Base-by-base conservation (phyloP, 2,797 vertebrate species). In the Argya squamiceps region DNA sequence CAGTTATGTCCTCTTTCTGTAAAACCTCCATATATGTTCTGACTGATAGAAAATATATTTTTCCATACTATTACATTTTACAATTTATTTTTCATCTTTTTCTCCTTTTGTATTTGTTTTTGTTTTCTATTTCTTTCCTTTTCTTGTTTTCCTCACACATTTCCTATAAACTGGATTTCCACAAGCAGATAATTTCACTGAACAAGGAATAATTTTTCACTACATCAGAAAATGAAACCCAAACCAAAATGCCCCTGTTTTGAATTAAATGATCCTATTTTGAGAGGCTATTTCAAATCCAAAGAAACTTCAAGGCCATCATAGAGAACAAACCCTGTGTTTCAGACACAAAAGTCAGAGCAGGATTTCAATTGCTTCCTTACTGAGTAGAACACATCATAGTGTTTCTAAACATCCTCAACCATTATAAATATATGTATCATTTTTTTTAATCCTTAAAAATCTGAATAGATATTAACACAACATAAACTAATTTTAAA, bases 1-100 rank as follows among this genome's bases (percentile, higher is more conserved):
- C 26, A 15, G 14, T 46, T 62, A 14, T 53, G 83, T 77, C 56
- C 36, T 78, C 83, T 69, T 82, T 88, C 64, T 91, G 68, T 64
- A 82, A 93, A 93, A 85, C 30, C 19, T 93, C 82, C 64, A 84
- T 69, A 76, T 86, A 53, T 69, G 69, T 91, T 96, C 65, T 90
- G 75, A 96, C 37, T 41, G 74, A 81, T 52, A 95, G 77, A 96
- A 97, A 96, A 96, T 70, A 88, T 43, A 88, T 86, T 95, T 89
- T 92, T 78, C 37, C 32, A 52, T 56, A 46, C 17, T 62, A 75
- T 47, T 65, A 55, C 22, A 52, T 76, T 89, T 81, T 73, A 68
- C 13, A 74, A 27, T 62, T 53, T 29, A 49, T 86, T 93, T 71
- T 90, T 92, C 1, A 84, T 77, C 32, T 88, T 80, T 86, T 96